Evolutionary conservation across 2,797 vertebrate species (phyloP), one percentile per base, ranked within the genome.

Genomic region (Sciaenops ocellatus): DNA sequence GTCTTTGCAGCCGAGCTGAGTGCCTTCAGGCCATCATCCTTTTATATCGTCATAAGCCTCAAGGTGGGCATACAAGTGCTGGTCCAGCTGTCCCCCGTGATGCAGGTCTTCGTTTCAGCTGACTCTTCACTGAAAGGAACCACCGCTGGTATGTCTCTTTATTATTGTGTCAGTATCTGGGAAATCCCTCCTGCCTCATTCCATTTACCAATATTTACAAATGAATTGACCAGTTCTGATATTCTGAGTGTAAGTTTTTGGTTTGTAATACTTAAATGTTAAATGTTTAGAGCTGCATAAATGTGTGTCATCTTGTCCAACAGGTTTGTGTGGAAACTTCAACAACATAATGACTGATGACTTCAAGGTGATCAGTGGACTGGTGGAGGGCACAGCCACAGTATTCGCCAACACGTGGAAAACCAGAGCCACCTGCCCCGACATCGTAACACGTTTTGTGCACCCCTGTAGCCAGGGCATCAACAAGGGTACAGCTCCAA

Each of bases 291-390:
- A 22, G 59, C 3, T 62, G 9, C 78, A 48, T 76, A 18, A 62
- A 41, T 54, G 3, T 47, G 52, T 42, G 28, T 66, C 24, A 4
- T 54, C 22, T 26, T 22, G 9, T 68, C 63, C 41, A 38, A 64
- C 77, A 98, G 97, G 97, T 59, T 93, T 98, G 72, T 98, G 97
- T 85, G 97, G 97, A 1, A 97, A 97, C 93, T 98, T 95, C 89
- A 98, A 98, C 78, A 90, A 95, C 79, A 87, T 92, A 8, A 94
- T 96, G 84, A 82, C 67, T 3, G 97, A 98, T 26, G 97, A 98
- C 80, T 97, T 97, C 84, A 93, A 51, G 80, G 95, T 90, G 26
- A 70, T 34, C 0, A 95, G 89, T 56, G 96, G 97, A 56, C 91
- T 97, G 69, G 95, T 95, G 74, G 96, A 98, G 85, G 95, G 93